Conservation (phyloP, 2,888 invertebrate species). For the Trissolcus brochymenae region DNA sequence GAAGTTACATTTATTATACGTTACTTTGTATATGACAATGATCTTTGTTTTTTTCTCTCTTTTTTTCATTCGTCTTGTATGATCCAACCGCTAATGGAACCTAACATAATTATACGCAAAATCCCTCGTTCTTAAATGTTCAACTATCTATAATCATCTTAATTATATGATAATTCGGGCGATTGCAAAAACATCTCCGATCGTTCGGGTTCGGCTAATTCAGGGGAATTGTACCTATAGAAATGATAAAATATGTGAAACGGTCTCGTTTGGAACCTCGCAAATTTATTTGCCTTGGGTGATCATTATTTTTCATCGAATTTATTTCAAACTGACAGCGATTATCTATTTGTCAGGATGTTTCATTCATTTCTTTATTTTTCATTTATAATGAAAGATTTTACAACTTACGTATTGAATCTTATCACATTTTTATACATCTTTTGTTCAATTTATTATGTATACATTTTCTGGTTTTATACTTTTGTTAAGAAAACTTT, state of each 20-base stretch:
- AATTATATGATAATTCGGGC: constrained; percentile 23
- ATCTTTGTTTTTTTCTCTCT: background rate
- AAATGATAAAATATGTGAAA: constrained; percentile 1
- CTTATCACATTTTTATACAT: too few species aligned
- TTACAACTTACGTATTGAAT: too few species aligned
- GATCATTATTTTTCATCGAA: too few species aligned
- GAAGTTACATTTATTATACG: constrained; percentile 35
- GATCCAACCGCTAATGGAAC: constrained; percentile 15
- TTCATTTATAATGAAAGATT: too few species aligned
- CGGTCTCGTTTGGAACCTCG: too few species aligned
- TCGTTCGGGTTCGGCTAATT: background rate
- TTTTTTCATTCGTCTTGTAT: background rate
- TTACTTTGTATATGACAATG: constrained; percentile 23
- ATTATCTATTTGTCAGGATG: too few species aligned
- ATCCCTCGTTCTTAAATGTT: constrained; percentile 15
- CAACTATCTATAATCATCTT: constrained; percentile 25
- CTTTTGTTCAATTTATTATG: too few species aligned
- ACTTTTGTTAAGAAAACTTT: too few species aligned
- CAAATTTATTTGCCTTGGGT: too few species aligned
- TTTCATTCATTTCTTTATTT: too few species aligned
- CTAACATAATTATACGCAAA: constrained; percentile 25
- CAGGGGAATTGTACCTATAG: background rate
- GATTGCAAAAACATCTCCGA: constrained; percentile 4
- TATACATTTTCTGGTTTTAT: too few species aligned
- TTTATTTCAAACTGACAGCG: too few species aligned